Base-by-base conservation (phyloP, 1,140 invertebrate species). In the Anastatus disparis region DNA sequence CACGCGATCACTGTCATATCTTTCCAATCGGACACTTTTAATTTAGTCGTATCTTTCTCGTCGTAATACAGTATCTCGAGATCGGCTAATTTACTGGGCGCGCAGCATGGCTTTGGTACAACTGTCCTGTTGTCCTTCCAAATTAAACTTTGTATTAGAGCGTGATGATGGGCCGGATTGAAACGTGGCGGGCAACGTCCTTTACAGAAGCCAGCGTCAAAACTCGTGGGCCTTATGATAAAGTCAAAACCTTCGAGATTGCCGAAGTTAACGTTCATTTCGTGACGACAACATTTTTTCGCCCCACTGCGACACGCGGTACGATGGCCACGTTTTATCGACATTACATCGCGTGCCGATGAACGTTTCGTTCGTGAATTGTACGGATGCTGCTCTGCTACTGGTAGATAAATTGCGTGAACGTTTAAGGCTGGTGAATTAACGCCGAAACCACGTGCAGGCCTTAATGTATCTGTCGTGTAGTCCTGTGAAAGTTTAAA, bases 1-100 rank as follows among this genome's bases (percentile, higher is more conserved):
- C 93, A 94, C 79, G 93, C 91, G 26, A 89, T 75, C 17, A 93
- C 91, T 73, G 88, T 87, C 87, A 93, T 93, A 73, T 93, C 89
- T 71, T 90, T 89, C 90, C 92, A 92, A 31, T 88, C 89, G 13
- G 91, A 89, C 29, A 93, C 88, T 70, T 90, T 89, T n/a, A 93
- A 81, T 77, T 89, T 89, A 7, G 87, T 87, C 2, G 84, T 81
- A 70, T 91, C 86, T 56, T 89, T 85, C 69, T 91, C 89, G 75
- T 92, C 89, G 7, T 90, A 86, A 74, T 92, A 89, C 40, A 93
- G 81, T 71, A 93, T 89, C 78, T 92, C 89, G 26, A 93, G 80
- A 42, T 89, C 86, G n/a, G 87, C 82, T 9, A 93, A 84, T 75
- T 91, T 91, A 27, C 88, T 90, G 0, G 92, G 91, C 1, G 91